Evolutionary conservation across 2,888 invertebrate genomes (phyloP).

Genomic region (Tholera decimalis): DNA sequence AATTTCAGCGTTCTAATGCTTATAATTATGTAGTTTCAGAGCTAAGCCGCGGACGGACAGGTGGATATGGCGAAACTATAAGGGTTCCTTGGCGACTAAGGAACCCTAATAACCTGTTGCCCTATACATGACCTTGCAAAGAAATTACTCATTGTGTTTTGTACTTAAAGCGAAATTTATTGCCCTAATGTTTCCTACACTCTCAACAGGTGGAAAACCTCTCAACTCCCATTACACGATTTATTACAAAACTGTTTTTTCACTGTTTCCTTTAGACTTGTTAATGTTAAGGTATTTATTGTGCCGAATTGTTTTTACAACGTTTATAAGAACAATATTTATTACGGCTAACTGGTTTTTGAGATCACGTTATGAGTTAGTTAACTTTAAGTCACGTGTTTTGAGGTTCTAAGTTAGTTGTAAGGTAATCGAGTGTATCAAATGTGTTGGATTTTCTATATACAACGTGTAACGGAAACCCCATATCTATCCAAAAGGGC

Average conservation of each 20-base stretch:
- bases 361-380: background rate
- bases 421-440: background rate
- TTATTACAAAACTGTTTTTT: slow-evolving; percentile 44
- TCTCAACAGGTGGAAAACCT: slow-evolving; percentile 36
- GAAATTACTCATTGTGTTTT: background rate
- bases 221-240: slow-evolving; percentile 29
- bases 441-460: too few relatives aligned
- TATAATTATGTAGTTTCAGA: too few relatives aligned
- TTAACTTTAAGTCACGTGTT: too few relatives aligned
- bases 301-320: slow-evolving; percentile 21
- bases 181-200: background rate
- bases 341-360: background rate
- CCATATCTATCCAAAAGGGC: too few relatives aligned
- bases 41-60: too few relatives aligned
- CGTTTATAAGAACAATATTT: slow-evolving; percentile 18
- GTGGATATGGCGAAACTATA: too few relatives aligned
- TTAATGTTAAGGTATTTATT: slow-evolving; percentile 43
- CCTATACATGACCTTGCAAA: too few relatives aligned
- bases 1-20: too few relatives aligned
- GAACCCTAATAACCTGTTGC: too few relatives aligned
- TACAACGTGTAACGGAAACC: too few relatives aligned
- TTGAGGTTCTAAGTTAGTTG: background rate
- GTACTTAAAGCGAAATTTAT: slow-evolving; percentile 1
- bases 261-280: slow-evolving; percentile 17
- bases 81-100: too few relatives aligned